Base-by-base conservation (phyloP, 2,888 invertebrate genomes). In the Dryocosmus kuriphilus region DNA sequence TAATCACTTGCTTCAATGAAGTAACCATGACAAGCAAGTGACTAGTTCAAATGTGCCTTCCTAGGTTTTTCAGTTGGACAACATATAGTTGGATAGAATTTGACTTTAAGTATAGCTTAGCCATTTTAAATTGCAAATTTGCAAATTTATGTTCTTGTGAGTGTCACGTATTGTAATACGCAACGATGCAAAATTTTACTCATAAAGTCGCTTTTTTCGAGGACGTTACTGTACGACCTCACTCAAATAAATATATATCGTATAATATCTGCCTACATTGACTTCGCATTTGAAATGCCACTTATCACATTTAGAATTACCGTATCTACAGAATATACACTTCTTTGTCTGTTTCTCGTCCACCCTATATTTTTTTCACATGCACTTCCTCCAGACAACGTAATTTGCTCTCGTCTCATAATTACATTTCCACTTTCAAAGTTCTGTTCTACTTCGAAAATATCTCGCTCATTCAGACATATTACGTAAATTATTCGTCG, bases 281-380 rank as follows among this genome's bases (percentile, higher is more conserved):
- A 87, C 84, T 85, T 87, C 87, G 88, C 88, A 89, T 88, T 88
- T 87, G 85, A 88, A 88, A 90, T 88, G 88, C 88, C 89, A 88
- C 85, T 81, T 90, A 90, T 90, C 90, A 90, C 90, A 90, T 90
- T 89, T 88, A 90, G 88, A 88, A 88, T 87, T 89, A 87, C 86
- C 81, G 78, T 90, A 90, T 90, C 90, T 90, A 90, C 90, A 90
- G 84, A 87, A 89, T 90, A 86, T 90, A 90, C 89, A 90, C 86
- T 84, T 82, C 75, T 75, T 82, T 46, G 27, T 24, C 24, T 24
- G 14, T n/a, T n/a, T 57, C 9, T 57, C 24, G 24, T 24, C 22
- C 57, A 24, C 8, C 57, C 24, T 57, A 9, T 22, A 24, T 8
- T 57, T 22, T 22, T 57, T 57, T 22, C 8, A 24, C 24, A 2